phyloP scores from a whole-genome alignment of 2,797 vertebrate species.

The Lacerta bilineata region DNA sequence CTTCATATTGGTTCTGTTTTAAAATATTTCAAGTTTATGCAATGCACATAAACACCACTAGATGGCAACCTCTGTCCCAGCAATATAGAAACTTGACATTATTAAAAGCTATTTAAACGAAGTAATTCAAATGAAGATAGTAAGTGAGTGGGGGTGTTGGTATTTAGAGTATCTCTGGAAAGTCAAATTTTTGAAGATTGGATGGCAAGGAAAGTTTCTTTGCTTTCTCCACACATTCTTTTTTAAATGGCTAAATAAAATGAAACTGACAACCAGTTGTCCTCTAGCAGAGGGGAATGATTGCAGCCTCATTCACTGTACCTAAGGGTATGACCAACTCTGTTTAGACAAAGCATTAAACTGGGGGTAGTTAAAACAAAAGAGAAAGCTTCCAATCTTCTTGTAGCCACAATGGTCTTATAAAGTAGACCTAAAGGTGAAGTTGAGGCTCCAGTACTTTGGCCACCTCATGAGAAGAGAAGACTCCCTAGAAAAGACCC shows the following conservation, averaged over 20 bases:
- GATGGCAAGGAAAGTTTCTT: not conserved
- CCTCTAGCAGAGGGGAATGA: too few relatives aligned
- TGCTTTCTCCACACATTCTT: not conserved
- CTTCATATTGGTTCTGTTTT: not conserved
- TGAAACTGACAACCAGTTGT: not conserved
- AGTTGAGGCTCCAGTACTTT: too few relatives aligned
- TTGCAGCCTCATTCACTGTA: not conserved
- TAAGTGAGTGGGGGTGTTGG: not conserved
- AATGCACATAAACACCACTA: not conserved
- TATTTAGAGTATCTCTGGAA: not conserved
- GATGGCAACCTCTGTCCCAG: not conserved
- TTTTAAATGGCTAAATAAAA: not conserved
- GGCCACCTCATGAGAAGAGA: too few relatives aligned
- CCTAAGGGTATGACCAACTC: not conserved
- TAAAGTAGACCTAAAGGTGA: not conserved
- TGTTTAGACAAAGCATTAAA: not conserved
- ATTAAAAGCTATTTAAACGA: rapidly evolving
- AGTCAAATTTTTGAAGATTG: not conserved
- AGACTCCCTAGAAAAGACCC: too few relatives aligned
- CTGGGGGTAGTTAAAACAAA: not conserved
- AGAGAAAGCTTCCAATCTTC: not conserved
- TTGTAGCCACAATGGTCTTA: not conserved
- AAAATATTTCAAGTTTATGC: not conserved
- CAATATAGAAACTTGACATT: rapidly evolving
- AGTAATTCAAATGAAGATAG: not conserved